Base-by-base conservation (phyloP, 64 coral and sea anemone genomes). In the Dendrophyllia cribrosa region DNA sequence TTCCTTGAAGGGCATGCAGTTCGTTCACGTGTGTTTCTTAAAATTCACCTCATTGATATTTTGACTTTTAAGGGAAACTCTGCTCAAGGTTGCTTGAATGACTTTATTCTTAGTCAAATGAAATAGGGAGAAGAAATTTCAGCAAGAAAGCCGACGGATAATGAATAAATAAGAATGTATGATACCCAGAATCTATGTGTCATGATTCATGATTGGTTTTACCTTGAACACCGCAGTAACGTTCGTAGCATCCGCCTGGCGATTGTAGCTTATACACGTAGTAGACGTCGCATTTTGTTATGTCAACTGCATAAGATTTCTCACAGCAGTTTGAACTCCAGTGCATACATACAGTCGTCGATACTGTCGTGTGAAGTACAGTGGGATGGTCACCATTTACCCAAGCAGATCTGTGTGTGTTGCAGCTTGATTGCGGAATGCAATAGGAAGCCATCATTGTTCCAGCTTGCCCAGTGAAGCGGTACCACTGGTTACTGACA, bases 231-330 rank as follows among this genome's bases (percentile, higher is more conserved):
- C 83, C 91, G 53, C 91, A 92, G 73, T 92, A 87, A 8, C 91
- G 58, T 7, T 68, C 14, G 59, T 77, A 44, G 49, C 48, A 70
- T 1, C 22, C 5, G 5, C 43, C 15, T 19, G 91, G 91, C 10
- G 49, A 26, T 20, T 9, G 23, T 24, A 92, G 73, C 14, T 49
- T 20, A 66, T 94, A 89, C 22, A 94, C 87, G 62, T 85, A 94
- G 72, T 82, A 94, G 6, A 26, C 51, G 12, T 76, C 69, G 21
- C 92, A 94, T 45, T 90, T 89, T 66, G 78, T 55, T 55, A 94
- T 88, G 21, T 4, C 45, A 84, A 89, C 47, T 2, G 9, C 4
- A 1, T 90, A 52, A 3, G 70, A 21, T n/a, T n/a, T 52, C 4
- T 64, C 59, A 65, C 92, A 94, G 46, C 92, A 94, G 34, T 50